Evolutionary conservation across 2,888 invertebrate genomes (phyloP).

Genomic region (Keiferia lycopersicella): DNA sequence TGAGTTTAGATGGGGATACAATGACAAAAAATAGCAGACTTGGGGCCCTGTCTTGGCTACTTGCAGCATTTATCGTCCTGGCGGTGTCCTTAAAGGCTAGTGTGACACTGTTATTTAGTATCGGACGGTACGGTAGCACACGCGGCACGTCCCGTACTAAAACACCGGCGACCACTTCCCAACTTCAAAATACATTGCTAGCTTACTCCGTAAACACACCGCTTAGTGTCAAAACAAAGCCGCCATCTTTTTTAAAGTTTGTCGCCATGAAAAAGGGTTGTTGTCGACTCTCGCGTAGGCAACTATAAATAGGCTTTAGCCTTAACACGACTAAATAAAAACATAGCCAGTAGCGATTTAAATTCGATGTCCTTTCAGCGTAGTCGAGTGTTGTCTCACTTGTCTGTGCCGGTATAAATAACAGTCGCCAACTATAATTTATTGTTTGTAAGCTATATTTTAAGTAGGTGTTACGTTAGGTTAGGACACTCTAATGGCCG

Average conservation of each 20-base stretch:
- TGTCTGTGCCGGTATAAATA: conserved; percentile 20
- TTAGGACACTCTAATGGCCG: neutral
- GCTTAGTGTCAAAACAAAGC: neutral
- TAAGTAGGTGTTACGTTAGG: conserved; percentile 3
- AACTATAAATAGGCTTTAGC: conserved; percentile 22
- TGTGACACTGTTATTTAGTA: conserved; percentile 79
- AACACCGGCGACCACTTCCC: neutral
- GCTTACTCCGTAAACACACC: neutral
- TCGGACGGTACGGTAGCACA: conserved; percentile 65
- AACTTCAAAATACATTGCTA: neutral
- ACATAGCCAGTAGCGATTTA: conserved; percentile 23
- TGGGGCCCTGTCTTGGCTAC: neutral
- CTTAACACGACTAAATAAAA: conserved; percentile 21
- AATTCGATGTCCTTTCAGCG: conserved; percentile 22
- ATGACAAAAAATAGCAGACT: too few species aligned
- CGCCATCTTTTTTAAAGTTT: neutral
- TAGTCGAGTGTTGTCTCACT: conserved; percentile 25
- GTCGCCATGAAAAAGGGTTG: neutral
- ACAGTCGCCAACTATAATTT: conserved; percentile 24
- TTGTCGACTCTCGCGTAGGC: neutral
- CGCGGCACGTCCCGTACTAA: conserved; percentile 42
- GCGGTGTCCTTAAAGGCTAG: conserved; percentile 74
- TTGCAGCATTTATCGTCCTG: conserved; percentile 39
- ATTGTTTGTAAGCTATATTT: conserved; percentile 7
- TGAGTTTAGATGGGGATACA: too few species aligned